Conservation (phyloP, 2,888 invertebrate genomes). For the Antheraea yamamai region DNA sequence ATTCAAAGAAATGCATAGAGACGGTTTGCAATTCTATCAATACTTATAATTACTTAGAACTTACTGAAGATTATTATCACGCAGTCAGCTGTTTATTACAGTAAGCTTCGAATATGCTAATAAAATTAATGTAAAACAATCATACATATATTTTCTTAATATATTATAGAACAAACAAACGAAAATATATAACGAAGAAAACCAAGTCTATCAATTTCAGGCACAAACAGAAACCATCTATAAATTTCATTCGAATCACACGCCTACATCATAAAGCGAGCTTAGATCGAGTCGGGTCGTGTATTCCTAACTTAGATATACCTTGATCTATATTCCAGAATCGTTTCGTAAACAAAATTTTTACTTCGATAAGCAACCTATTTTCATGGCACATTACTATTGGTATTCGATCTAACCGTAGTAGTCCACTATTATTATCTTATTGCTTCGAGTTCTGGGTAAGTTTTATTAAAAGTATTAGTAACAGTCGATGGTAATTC, state of each 20-base stretch:
- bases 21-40: no score
- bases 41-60: no score
- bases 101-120: no score
- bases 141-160: neutral
- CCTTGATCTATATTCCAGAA: slow-evolving; percentile 17
- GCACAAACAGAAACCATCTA: neutral
- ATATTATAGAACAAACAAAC: neutral
- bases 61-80: no score
- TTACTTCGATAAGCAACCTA: slow-evolving; percentile 20
- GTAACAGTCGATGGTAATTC: neutral
- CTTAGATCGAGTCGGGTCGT: slow-evolving; percentile 25
- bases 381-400: slow-evolving; percentile 3
- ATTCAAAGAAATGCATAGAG: no score
- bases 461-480: slow-evolving; percentile 4
- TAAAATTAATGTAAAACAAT: no score
- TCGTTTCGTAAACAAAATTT: slow-evolving; percentile 38
- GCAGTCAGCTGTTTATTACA: no score
- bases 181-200: neutral
- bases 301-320: slow-evolving; percentile 25
- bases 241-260: neutral
- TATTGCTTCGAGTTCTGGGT: neutral
- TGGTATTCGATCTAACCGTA: neutral
- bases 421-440: neutral
- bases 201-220: neutral
- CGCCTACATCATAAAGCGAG: slow-evolving; percentile 22